Conservation (phyloP, 1,140 invertebrate genomes). For the Ooceraea biroi region DNA sequence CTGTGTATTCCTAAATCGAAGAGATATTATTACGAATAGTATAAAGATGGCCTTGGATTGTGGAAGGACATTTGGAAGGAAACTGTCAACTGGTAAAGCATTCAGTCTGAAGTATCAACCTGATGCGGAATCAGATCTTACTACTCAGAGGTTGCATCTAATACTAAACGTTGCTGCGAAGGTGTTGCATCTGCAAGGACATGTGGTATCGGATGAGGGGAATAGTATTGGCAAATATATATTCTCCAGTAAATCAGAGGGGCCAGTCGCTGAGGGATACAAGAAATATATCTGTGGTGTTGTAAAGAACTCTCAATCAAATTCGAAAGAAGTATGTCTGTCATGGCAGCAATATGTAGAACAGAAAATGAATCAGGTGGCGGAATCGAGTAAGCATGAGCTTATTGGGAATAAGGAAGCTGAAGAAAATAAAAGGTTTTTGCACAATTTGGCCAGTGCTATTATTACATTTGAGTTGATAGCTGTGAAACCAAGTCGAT, state of each 20-base stretch:
- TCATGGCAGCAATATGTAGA: conserved; percentile 82
- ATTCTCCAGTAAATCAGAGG: conserved; percentile 85
- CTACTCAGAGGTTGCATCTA: conserved; percentile 80
- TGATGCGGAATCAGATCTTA: conserved; percentile 78
- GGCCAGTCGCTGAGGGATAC: conserved; percentile 69
- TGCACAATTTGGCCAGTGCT: conserved; percentile 87
- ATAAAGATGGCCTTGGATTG: conserved; percentile 71
- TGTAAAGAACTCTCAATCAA: conserved; percentile 85
- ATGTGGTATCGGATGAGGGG: conserved; percentile 63
- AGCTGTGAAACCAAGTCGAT: conserved; percentile 87
- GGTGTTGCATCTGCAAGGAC: conserved; percentile 80
- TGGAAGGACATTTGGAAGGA: conserved; percentile 72
- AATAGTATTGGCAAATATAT: conserved; percentile 76
- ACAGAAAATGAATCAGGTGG: conserved; percentile 72
- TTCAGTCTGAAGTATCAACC: conserved; percentile 69
- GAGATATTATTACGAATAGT: conserved; percentile 53
- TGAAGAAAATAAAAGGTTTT: conserved; percentile 61
- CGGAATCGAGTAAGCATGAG: conserved; percentile 83
- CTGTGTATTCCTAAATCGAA: conserved; percentile 78
- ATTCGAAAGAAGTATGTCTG: conserved; percentile 83
- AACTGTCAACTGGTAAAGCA: conserved; percentile 32
- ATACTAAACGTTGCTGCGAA: conserved; percentile 81
- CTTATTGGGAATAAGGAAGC: conserved; percentile 64
- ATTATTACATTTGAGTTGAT: conserved; percentile 89
- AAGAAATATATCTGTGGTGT: conserved; percentile 84